Base-by-base conservation (phyloP, 2,113 vertebrate species). In the Scopus umbretta region DNA sequence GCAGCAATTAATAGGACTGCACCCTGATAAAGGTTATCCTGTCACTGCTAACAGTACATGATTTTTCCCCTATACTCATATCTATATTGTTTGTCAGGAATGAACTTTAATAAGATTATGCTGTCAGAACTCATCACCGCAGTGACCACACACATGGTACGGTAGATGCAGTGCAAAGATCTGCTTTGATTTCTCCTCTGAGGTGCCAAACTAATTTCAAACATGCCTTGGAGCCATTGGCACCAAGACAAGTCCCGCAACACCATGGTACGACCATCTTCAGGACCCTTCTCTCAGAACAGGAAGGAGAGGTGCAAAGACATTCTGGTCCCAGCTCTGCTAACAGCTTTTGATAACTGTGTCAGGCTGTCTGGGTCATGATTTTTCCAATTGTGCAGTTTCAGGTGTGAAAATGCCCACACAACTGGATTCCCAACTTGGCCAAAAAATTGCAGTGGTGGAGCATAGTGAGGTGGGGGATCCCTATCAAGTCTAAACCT, bases 11-110 rank as follows among this genome's bases (percentile, higher is more conserved):
- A 74, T 86, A 96, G 78, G 73, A 85, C 58, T 76, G 40, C 89
- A 80, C 80, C 92, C 94, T 96, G 80, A 89, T 94, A 97, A 97
- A 96, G 94, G 96, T 97, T 97, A 96, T 90, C 58, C 87, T 97
- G 94, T 96, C 96, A 94, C 70, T 73, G 58, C 85, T 90, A 95
- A 94, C 91, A 73, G 59, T 36, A 16, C 63, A 80, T 96, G 96
- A 91, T 93, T 94, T 58, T 17, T 4, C 70, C 86, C 91, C 70
- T 65, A 58, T 63, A 88, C 47, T 62, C 79, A 62, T 92, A 97
- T 95, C 89, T 80, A 32, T 86, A 91, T 83, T 14, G 4, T 89
- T 94, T 94, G 92, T 96, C 95, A 95, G 86, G 70, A 91, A 87
- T 93, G 82, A 96, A 97, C 94, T 97, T 96, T 92, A 95, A 68